Conservation (phyloP, 2,888 invertebrate species). For the Agonopterix arenella region DNA sequence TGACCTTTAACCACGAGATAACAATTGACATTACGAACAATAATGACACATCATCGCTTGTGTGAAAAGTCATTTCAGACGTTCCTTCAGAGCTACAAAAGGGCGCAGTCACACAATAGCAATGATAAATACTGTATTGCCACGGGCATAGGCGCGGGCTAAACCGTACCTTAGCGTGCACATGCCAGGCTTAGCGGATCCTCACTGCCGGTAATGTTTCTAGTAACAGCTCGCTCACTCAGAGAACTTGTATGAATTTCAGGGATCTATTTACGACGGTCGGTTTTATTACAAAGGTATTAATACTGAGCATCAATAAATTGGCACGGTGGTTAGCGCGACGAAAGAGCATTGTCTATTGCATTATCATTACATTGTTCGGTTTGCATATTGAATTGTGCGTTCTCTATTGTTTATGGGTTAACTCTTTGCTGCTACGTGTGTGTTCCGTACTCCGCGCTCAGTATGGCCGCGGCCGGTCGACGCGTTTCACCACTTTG, state of each 20-base stretch:
- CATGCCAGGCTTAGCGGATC: constrained; percentile 32
- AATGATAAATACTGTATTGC: constrained; percentile 64
- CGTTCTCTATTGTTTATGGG: constrained; percentile 66
- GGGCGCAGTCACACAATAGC: constrained; percentile 51
- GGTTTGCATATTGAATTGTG: constrained; percentile 72
- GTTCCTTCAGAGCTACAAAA: constrained; percentile 20
- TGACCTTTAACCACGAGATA: constrained; percentile 8
- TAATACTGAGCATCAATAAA: constrained; percentile 66
- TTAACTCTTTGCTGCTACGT: constrained; percentile 43
- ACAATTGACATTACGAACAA: constrained; percentile 13
- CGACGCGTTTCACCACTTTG: constrained; percentile 2
- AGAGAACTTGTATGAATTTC: constrained; percentile 19
- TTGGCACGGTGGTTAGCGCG: constrained; percentile 68
- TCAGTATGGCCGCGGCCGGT: constrained; percentile 6
- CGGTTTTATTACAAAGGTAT: constrained; percentile 55
- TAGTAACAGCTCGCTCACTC: neutral
- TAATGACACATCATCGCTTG: constrained; percentile 10
- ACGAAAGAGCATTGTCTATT: constrained; percentile 70
- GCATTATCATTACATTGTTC: constrained; percentile 71
- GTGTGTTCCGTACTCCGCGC: constrained; percentile 45
- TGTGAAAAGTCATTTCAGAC: constrained; percentile 12
- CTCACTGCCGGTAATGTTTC: constrained; percentile 18
- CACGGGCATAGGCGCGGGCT: constrained; percentile 50
- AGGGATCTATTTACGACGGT: constrained; percentile 38
- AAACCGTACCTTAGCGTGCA: constrained; percentile 31